Conservation (phyloP, 2,797 vertebrate genomes). For the Pampus argenteus region DNA sequence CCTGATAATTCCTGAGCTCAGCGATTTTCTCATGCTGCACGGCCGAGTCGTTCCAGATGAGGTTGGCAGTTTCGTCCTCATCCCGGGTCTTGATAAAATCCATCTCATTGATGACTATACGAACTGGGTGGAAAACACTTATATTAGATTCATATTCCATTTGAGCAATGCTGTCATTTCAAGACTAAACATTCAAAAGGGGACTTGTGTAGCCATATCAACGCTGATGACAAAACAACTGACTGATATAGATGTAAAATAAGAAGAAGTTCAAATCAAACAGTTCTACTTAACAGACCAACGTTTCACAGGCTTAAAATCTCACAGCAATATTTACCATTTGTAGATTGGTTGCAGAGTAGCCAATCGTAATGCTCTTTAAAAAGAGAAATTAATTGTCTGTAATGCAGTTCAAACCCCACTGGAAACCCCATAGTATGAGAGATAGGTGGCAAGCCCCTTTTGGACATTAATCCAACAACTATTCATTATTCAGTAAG, state of each 20-base stretch:
- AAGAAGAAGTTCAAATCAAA: conserved; percentile 33
- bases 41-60: conserved; percentile 97
- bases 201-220: not conserved
- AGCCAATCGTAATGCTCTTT: conserved; percentile 72
- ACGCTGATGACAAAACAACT: conserved; percentile 24
- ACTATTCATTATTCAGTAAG: conserved; percentile 84
- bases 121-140: conserved; percentile 84
- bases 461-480: conserved; percentile 84
- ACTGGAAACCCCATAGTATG: conserved; percentile 73
- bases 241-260: conserved; percentile 7
- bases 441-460: conserved; percentile 80
- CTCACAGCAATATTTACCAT: conserved; percentile 71
- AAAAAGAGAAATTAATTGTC: conserved; percentile 81
- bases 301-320: conserved; percentile 53
- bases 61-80: conserved; percentile 96
- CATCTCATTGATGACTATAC: conserved; percentile 92
- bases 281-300: conserved; percentile 42
- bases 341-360: conserved; percentile 61
- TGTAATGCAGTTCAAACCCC: conserved; percentile 79
- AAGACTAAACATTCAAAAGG: not conserved
- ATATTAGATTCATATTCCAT: conserved; percentile 27
- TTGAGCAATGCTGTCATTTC: not conserved
- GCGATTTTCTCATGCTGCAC: conserved; percentile 98
- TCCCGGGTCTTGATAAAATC: conserved; percentile 93
- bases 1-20: conserved; percentile 98